Evolutionary conservation across 1,140 invertebrate species (phyloP), one percentile per base, ranked within the genome.

Genomic region (Cotesia vestalis): DNA sequence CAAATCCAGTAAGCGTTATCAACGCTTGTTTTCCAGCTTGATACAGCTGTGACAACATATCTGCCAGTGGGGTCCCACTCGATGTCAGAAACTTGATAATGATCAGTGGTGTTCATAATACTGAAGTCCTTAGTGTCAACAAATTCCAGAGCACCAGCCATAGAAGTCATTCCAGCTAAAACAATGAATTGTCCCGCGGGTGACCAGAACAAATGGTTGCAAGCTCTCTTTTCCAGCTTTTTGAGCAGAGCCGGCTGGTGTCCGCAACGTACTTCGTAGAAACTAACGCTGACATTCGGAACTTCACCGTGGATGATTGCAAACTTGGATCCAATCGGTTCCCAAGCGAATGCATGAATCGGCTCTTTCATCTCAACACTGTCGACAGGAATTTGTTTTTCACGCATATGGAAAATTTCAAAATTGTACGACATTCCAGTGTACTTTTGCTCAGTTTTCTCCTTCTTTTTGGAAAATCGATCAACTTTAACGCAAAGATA

Each of bases 401-500:
- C 97, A 70, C 95, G 89, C 92, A 99, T 97, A 80, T 98, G 96
- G 89, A 99, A 99, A 75, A 99, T 96, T 88, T 99, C 98, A 88
- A 99, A 98, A 84, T 99, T 99, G 87, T 96, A 98, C 78, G 97
- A 98, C 91, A 98, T 95, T 77, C 98, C 97, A 74, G 94, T 94
- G 83, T 99, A 99, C 88, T 99, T 99, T 75, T 90, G 90, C 71
- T 96, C 93, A 81, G 88, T 95, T 88, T 92, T 97, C 85, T 93
- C 98, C 89, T 93, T 97, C 87, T 93, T 92, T n/a, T 99, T 99
- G 3, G 94, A 93, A 84, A 98, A 99, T 71, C 98, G 91, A 86
- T 99, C 97, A 0, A 99, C 98, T 89, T 99, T 99, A 0, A 99
- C 97, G 82, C 98, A 99, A 12, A 99, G 88, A 84, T 97, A 98